Percentiles rank a stretch among this genome's conserved stretches.
Evolutionary conservation across 2,797 vertebrate species (phyloP).

Genomic region (Graptemys geographica): DNA sequence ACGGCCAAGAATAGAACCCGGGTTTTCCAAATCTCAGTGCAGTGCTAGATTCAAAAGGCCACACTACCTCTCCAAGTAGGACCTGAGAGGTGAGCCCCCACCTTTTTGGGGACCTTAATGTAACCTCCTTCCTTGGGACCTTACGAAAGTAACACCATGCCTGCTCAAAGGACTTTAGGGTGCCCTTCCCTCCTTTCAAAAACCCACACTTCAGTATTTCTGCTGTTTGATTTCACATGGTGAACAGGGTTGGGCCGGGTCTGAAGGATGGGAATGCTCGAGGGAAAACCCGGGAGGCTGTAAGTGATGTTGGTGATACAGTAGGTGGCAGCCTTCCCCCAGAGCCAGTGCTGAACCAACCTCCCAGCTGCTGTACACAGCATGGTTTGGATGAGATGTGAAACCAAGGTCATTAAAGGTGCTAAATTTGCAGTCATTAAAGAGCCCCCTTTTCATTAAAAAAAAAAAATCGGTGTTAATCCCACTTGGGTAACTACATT

Average conservation of each 20-base stretch:
- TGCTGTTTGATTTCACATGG: neutral
- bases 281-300: neutral
- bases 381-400: neutral
- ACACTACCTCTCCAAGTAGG: neutral
- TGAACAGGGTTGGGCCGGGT: fast-evolving
- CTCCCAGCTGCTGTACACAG: neutral
- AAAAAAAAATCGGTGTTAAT: neutral
- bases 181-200: neutral
- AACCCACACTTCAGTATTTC: neutral
- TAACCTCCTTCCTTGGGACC: neutral
- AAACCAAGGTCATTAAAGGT: neutral
- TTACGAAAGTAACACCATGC: neutral
- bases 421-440: fast-evolving
- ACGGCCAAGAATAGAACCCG: neutral
- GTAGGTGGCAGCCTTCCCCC: neutral
- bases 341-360: neutral
- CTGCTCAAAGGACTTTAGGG: neutral
- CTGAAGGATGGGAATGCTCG: neutral
- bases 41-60: neutral
- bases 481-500: neutral
- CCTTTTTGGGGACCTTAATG: neutral
- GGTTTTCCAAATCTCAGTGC: fast-evolving
- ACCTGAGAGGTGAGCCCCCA: neutral
- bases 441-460: neutral
- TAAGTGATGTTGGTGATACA: neutral